phyloP scores from a whole-genome alignment of 2,797 vertebrate species.

The Lepilemur ruficaudatus region DNA sequence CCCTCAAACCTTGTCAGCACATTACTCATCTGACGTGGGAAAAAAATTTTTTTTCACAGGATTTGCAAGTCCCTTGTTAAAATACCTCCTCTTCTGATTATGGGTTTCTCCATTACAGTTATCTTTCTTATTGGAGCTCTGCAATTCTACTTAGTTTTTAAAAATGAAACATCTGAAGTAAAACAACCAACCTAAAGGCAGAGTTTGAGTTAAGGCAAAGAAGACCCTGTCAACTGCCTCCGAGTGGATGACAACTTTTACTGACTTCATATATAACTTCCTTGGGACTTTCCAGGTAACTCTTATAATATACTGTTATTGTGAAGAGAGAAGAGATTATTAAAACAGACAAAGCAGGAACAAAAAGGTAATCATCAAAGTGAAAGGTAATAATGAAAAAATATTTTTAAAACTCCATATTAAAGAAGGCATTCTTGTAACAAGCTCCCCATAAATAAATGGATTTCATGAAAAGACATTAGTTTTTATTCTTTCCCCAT shows the following conservation, averaged over 20 bases:
- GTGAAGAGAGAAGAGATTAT: constrained; percentile 12
- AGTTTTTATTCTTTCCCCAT: neutral
- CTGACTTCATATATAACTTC: neutral
- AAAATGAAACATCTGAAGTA: constrained; percentile 1
- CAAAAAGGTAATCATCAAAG: constrained; percentile 32
- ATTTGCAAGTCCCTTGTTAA: neutral
- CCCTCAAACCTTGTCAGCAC: neutral
- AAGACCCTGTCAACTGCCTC: neutral
- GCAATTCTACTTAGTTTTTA: neutral
- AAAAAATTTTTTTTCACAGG: neutral
- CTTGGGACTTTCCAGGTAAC: constrained; percentile 28
- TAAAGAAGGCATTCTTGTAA: constrained; percentile 16
- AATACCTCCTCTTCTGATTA: neutral
- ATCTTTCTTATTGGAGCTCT: constrained; percentile 8
- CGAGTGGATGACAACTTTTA: neutral
- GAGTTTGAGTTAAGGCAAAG: neutral
- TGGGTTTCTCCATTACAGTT: neutral
- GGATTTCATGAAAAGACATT: neutral
- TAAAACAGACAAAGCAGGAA: neutral
- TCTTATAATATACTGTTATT: neutral
- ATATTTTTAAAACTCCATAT: neutral
- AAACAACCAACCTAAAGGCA: neutral
- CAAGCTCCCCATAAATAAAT: neutral
- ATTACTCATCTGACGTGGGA: neutral
- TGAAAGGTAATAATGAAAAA: neutral